phyloP scores from a whole-genome alignment of 2,113 vertebrate species.

The Saccopteryx leptura region DNA sequence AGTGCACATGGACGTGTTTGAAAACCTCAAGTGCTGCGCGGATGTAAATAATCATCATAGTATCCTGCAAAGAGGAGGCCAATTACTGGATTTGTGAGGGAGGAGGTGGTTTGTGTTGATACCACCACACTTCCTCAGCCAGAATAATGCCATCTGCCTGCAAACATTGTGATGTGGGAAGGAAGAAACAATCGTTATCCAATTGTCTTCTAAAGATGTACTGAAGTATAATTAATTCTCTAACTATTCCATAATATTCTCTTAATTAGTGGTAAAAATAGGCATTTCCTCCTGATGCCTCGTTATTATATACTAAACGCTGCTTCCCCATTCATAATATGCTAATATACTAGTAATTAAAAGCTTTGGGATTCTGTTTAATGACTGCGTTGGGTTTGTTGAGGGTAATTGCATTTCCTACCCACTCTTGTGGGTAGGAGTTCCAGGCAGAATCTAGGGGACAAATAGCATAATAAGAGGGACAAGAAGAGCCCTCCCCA shows the following conservation, averaged over 20 bases:
- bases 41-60: neutral
- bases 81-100: neutral
- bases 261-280: constrained; percentile 82
- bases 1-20: fast-evolving
- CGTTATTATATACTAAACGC: neutral
- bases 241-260: constrained; percentile 68
- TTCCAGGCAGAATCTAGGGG: neutral
- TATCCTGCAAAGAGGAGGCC: neutral
- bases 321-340: constrained; percentile 71
- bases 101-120: neutral
- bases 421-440: neutral
- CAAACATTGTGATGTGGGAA: constrained; percentile 57
- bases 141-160: constrained; percentile 68
- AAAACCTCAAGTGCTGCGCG: neutral
- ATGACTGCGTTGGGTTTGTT: constrained; percentile 72
- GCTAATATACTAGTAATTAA: constrained; percentile 85
- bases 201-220: constrained; percentile 74
- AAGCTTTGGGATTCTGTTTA: constrained; percentile 73
- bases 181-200: constrained; percentile 54
- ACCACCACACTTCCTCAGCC: neutral
- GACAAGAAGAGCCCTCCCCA: fast-evolving
- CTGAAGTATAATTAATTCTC: constrained; percentile 68
- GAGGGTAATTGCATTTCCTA: constrained; percentile 60
- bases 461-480: fast-evolving
- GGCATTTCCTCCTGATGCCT: constrained; percentile 65